Base-by-base conservation (phyloP, 2,888 invertebrate species). In the Tenthredo notha region DNA sequence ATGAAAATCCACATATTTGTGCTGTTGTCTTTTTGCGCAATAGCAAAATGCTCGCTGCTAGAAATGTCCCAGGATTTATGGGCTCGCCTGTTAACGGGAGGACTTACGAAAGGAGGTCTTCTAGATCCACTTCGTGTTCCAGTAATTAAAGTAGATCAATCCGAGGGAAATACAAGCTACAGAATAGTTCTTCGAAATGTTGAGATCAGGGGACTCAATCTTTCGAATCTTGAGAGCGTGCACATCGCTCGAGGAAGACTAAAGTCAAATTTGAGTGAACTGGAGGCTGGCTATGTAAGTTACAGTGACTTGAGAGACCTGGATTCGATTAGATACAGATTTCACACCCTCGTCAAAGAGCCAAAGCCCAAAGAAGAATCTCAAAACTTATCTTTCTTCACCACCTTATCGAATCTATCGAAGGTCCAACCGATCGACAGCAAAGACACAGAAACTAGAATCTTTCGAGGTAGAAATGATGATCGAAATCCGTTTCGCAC, bases 121-220 rank as follows among this genome's bases (percentile, higher is more conserved):
- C 86, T 93, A 43, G 93, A 93, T 77, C 93, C 93, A 2, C 85
- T 93, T 10, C 87, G 85, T n/a, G 90, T 93, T 0, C 93, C 93
- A 0, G 87, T 92, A n/a, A 89, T 93, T 29, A 93, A 93, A 84
- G 91, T 93, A 37, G 93, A 96, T 84, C 96, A 96, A 86, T 90
- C 93, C 1, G 92, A 93, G 85, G 92, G 91, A 5, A 88, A 92
- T 85, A 91, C 90, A 21, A 92, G 87, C 85, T 93, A 93, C 85
- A 89, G 92, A 15, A 91, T 93, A 40, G 89, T 92, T 5, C 87
- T 93, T 18, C 87, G 88, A 1, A 89, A 92, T 85, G 88, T 93
- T 12, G 90, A 92, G 86, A 90, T 93, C 70, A 72, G 37, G 0
- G 93, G 93, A 1, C 85, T 93, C 7, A 93, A 93, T 84, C 85